phyloP scores from a whole-genome alignment of 2,888 invertebrate species.

The Aquatica leii region DNA sequence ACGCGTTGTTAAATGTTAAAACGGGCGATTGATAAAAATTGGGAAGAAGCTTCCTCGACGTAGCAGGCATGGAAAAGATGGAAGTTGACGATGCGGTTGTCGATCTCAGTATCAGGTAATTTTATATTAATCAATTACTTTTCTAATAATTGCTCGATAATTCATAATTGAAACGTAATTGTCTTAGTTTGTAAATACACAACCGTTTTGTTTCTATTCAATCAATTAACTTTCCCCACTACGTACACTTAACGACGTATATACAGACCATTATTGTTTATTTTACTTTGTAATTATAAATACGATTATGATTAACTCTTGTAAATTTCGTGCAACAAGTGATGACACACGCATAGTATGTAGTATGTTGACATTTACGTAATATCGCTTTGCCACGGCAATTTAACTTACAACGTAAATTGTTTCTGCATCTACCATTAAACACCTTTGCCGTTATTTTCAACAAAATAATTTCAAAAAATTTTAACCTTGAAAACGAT shows the following conservation, averaged over 20 bases:
- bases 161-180: too few species aligned
- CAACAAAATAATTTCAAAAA: too few species aligned
- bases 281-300: not conserved
- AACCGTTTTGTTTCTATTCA: not conserved
- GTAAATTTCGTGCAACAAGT: conserved; percentile 27
- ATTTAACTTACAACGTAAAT: too few species aligned
- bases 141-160: not conserved
- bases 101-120: conserved; percentile 85
- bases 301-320: not conserved
- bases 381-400: conserved; percentile 5
- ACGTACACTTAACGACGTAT: not conserved
- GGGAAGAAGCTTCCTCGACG: conserved; percentile 31
- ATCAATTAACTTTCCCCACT: too few species aligned
- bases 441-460: too few species aligned
- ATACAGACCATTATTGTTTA: not conserved
- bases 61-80: conserved; percentile 71
- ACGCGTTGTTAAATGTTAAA: conserved; percentile 32
- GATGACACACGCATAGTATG: conserved; percentile 22
- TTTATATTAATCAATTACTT: conserved; percentile 17
- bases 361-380: conserved; percentile 25
- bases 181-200: not conserved
- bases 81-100: conserved; percentile 90
- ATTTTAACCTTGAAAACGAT: too few species aligned
- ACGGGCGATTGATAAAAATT: conserved; percentile 42
- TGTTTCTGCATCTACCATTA: too few species aligned